These are phyloP conservation scores for Emydura subglobosa DNA, from an alignment of 2,113 vertebrate genomes.

Conservation along the genomic window DNA sequence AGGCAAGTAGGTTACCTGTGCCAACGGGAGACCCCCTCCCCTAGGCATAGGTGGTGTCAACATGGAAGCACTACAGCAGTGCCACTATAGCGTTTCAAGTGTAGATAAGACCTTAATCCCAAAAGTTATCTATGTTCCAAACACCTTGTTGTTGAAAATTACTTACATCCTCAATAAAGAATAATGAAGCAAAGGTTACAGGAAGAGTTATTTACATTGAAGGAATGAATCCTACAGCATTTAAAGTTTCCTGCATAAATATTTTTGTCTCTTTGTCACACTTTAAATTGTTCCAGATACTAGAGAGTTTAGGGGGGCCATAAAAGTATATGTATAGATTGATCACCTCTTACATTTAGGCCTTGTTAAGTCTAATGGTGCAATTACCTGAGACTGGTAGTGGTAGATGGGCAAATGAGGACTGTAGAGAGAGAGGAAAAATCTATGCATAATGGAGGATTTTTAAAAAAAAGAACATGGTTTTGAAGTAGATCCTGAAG, in stretches of 20 bases:
- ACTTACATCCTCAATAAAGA: neutral
- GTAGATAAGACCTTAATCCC: neutral
- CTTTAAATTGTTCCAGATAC: neutral
- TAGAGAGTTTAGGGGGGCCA: neutral
- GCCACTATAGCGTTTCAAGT: neutral
- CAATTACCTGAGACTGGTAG: neutral
- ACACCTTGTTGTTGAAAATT: neutral
- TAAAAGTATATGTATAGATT: neutral
- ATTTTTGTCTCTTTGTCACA: neutral
- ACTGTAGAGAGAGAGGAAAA: neutral
- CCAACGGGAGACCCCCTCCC: too few relatives aligned
- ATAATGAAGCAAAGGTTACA: neutral
- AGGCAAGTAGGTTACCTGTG: too few relatives aligned
- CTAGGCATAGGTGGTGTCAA: neutral
- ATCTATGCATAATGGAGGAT: neutral
- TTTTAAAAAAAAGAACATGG: neutral
- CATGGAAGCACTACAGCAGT: neutral
- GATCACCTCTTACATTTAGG: neutral
- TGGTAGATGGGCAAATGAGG: neutral
- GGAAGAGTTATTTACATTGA: neutral
- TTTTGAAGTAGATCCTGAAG: neutral
- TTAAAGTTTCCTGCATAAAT: slow-evolving; percentile 13
- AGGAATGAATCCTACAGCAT: neutral
- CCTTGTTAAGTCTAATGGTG: neutral
- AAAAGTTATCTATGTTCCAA: neutral